Evolutionary conservation across 2,888 invertebrate genomes (phyloP).

Genomic region (Spilarctia lutea): DNA sequence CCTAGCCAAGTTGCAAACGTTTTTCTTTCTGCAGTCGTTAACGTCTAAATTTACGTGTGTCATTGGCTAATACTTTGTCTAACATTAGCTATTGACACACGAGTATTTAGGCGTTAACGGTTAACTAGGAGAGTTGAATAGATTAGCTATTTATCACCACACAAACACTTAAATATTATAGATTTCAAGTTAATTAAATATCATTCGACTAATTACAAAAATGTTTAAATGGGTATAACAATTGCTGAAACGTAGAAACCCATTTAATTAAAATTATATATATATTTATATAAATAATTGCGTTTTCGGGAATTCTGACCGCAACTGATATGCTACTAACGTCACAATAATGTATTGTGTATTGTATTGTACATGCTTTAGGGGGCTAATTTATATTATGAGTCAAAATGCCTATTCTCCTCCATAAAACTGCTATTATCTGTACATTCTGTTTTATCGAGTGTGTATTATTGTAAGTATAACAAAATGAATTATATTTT

Average conservation of each 20-base stretch:
- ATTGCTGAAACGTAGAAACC: constrained; percentile 36
- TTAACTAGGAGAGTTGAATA: too few species aligned
- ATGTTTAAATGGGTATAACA: not conserved
- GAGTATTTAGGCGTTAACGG: too few species aligned
- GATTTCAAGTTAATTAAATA: not conserved
- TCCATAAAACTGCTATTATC: not conserved
- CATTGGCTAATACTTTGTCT: too few species aligned
- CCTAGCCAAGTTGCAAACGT: too few species aligned
- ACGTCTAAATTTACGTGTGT: too few species aligned
- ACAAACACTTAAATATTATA: not conserved
- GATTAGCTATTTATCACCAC: not conserved
- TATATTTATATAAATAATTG: constrained; percentile 13
- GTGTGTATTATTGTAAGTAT: too few species aligned
- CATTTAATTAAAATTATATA: constrained; percentile 39
- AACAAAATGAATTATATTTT: not conserved
- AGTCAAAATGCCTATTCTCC: constrained; percentile 1
- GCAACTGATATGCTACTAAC: constrained; percentile 20
- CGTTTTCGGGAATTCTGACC: constrained; percentile 47
- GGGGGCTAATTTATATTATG: not conserved
- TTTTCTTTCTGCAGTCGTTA: too few species aligned
- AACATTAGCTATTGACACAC: too few species aligned
- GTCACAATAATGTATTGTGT: constrained; percentile 14
- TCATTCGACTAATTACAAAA: constrained; percentile 1
- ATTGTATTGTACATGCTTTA: not conserved
- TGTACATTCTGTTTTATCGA: not conserved